Base-by-base conservation (phyloP, 2,113 vertebrate genomes). In the Uria aalge region DNA sequence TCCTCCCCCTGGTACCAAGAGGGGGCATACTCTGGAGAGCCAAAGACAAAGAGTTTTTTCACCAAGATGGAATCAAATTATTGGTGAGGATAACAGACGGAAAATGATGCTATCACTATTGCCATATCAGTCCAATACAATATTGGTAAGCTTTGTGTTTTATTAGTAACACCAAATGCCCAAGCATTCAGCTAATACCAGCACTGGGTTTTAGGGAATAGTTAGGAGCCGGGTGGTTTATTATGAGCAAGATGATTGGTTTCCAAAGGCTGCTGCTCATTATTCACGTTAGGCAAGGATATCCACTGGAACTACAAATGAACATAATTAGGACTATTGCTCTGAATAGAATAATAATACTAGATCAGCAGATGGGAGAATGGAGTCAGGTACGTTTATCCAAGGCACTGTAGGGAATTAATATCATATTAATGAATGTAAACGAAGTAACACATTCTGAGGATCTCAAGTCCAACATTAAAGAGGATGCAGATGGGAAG, bases 241-340 rank as follows among this genome's bases (percentile, higher is more conserved):
- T 85, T 64, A 48, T 17, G 53, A 77, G 26, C 56, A 83, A 69
- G 71, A 90, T 66, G 55, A 88, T 48, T 68, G 78, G n/a, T 83
- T 93, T 88, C 85, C 82, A 83, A 71, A 80, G 73, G 32, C 76
- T 60, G 73, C 79, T 78, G 73, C 30, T 94, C 47, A 59, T 84
- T 89, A 73, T 87, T 91, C 91, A 53, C 0, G 0, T 79, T 88
- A 84, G 88, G 84, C 69, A 94, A 85, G 74, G 66, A 73, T 79
- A 94, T 85, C 91, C 94, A 75, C 77, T 85, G 71, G 32, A 92
- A 85, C 74, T 85, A 85, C 57, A 94, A 96, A 96, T 83, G 57
- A 90, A n/a, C 57, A 40, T 91, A 92, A 92, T 95, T 82, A 92
- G 50, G 50, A 82, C n/a, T 66, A 92, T 69, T 92, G 69, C 64